Evolutionary conservation across 2,113 vertebrate genomes (phyloP).

Genomic region (Hippoglossus stenolepis): DNA sequence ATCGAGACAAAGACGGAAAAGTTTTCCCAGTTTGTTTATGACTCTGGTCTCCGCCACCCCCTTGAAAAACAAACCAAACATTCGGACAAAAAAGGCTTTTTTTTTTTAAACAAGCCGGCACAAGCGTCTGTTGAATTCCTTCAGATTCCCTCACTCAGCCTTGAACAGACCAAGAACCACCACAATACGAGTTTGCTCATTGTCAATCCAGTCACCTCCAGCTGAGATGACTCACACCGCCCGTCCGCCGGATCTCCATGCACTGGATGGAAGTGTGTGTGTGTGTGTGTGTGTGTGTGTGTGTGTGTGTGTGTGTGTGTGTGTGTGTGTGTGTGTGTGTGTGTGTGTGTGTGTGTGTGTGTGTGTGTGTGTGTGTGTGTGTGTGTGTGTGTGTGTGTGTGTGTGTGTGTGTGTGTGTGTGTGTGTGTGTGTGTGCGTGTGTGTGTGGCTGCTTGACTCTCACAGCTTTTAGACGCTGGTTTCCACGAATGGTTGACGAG

Average conservation of each 20-base stretch:
- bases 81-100: slow-evolving; percentile 32
- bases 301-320: neutral
- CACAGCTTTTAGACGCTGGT: too few relatives aligned
- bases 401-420: neutral
- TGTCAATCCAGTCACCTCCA: slow-evolving; percentile 57
- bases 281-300: neutral
- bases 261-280: neutral
- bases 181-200: slow-evolving; percentile 30
- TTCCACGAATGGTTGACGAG: too few relatives aligned
- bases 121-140: neutral
- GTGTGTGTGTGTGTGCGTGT: neutral
- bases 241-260: slow-evolving; percentile 2
- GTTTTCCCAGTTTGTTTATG: slow-evolving; percentile 13
- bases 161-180: too few relatives aligned
- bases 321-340: neutral
- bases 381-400: too few relatives aligned
- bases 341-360: neutral
- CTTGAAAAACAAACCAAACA: slow-evolving; percentile 42
- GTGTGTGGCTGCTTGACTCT: neutral
- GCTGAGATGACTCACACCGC: slow-evolving; percentile 35
- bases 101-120: neutral
- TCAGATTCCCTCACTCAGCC: slow-evolving; percentile 40
- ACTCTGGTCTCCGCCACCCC: slow-evolving; percentile 19
- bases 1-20: slow-evolving; percentile 14
- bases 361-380: neutral